These are phyloP conservation scores for Suillia variegata DNA, from an alignment of 2,888 invertebrate genomes.

Conservation along the genomic window DNA sequence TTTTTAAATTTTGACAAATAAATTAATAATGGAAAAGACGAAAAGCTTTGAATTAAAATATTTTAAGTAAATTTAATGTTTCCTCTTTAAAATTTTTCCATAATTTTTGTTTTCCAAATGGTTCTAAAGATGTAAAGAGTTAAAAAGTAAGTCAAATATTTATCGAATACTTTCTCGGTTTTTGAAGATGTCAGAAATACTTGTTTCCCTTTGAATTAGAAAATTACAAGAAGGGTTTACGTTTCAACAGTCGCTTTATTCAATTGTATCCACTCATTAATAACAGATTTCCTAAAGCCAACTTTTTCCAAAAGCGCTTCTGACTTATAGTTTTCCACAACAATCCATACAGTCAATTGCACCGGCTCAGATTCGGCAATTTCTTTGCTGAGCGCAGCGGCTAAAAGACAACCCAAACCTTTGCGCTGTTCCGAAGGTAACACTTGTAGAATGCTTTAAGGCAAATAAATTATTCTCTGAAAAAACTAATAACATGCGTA, in stretches of 20 bases:
- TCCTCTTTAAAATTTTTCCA: too few species aligned
- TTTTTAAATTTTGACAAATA: too few species aligned
- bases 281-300: conserved; percentile 38
- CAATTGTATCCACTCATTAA: conserved; percentile 53
- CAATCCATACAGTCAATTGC: conserved; percentile 45
- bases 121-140: too few species aligned
- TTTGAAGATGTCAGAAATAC: too few species aligned
- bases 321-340: conserved; percentile 45
- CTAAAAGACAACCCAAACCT: conserved; percentile 47
- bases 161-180: too few species aligned
- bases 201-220: too few species aligned
- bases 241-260: neutral
- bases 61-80: too few species aligned
- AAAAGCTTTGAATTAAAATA: too few species aligned
- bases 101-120: too few species aligned
- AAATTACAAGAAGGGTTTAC: too few species aligned
- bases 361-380: conserved; percentile 40
- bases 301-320: conserved; percentile 41
- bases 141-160: neutral
- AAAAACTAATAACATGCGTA: neutral
- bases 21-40: too few species aligned
- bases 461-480: neutral
- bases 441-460: conserved; percentile 49
- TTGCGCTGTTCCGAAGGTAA: conserved; percentile 42
- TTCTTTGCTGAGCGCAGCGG: conserved; percentile 38